Evolutionary conservation across 2,888 invertebrate genomes (phyloP).

Genomic region (Microctonus hyperodae): DNA sequence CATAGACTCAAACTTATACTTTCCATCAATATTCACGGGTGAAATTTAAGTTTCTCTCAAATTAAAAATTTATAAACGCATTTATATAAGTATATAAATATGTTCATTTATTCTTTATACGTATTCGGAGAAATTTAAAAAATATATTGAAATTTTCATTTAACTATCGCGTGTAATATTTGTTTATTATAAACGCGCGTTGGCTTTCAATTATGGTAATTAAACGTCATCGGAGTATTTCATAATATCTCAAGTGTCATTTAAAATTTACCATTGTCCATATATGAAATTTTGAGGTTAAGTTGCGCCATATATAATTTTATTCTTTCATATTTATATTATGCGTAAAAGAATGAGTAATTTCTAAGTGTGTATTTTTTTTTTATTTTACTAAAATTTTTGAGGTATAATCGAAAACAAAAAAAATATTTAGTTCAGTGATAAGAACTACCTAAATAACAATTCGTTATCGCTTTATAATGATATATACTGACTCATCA

Average conservation of each 20-base stretch:
- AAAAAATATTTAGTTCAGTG: not conserved
- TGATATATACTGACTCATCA: not conserved
- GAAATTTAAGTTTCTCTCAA: not conserved
- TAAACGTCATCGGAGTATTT: conserved; percentile 33
- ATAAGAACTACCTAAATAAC: not conserved
- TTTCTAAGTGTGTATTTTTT: not conserved
- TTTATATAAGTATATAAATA: not conserved
- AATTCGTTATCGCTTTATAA: not conserved
- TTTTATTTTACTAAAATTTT: not conserved
- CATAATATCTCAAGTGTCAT: conserved; percentile 11
- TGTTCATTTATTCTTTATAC: not conserved
- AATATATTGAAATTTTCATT: conserved; percentile 24
- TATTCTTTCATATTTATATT: not conserved
- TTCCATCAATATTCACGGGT: conserved; percentile 13
- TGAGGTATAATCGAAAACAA: not conserved
- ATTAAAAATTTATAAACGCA: too few relatives aligned
- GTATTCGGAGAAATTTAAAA: conserved; percentile 32
- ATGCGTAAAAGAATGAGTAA: too few relatives aligned
- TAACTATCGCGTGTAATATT: not conserved
- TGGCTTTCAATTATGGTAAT: conserved; percentile 41
- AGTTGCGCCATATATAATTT: conserved; percentile 37
- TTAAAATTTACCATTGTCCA: conserved; percentile 33
- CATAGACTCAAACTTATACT: conserved; percentile 23
- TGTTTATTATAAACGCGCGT: conserved; percentile 33
- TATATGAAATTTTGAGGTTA: conserved; percentile 42